These are phyloP conservation scores for Chelonia mydas DNA, from an alignment of 2,797 vertebrate genomes.

Conservation along the genomic window DNA sequence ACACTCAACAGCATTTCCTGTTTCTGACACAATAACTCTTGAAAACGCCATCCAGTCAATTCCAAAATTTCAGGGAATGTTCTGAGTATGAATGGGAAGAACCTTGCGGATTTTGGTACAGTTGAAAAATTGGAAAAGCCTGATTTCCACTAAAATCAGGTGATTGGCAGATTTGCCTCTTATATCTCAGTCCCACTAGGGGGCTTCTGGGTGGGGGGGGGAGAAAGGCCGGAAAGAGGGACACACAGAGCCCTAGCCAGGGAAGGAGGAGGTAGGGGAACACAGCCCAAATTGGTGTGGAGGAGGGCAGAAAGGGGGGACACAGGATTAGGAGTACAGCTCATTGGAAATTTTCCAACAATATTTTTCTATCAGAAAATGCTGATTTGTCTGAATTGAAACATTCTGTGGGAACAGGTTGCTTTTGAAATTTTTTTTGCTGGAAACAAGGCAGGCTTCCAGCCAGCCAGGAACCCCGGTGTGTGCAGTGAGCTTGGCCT, in stretches of 20 bases:
- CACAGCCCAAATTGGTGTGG: neutral
- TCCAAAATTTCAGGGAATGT: constrained; percentile 21
- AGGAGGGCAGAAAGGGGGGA: neutral
- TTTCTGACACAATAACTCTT: neutral
- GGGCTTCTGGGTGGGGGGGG: neutral
- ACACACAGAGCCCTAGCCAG: neutral
- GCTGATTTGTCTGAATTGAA: neutral
- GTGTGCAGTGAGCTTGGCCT: neutral
- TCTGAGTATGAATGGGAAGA: neutral
- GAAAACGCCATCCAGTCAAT: neutral
- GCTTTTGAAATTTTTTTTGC: neutral
- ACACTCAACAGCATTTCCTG: neutral
- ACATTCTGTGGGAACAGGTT: neutral
- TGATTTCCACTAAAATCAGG: neutral
- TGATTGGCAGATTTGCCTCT: neutral
- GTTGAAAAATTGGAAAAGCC: neutral
- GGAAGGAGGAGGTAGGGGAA: neutral
- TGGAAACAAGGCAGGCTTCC: neutral
- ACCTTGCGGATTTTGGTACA: neutral
- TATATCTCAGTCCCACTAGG: neutral
- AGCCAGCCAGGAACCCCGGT: neutral
- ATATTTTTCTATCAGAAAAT: neutral
- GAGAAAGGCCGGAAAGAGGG: neutral
- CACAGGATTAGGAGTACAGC: neutral
- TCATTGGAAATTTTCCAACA: neutral